Base-by-base conservation (phyloP, 2,113 vertebrate species). In the Odontophorus gujanensis region DNA sequence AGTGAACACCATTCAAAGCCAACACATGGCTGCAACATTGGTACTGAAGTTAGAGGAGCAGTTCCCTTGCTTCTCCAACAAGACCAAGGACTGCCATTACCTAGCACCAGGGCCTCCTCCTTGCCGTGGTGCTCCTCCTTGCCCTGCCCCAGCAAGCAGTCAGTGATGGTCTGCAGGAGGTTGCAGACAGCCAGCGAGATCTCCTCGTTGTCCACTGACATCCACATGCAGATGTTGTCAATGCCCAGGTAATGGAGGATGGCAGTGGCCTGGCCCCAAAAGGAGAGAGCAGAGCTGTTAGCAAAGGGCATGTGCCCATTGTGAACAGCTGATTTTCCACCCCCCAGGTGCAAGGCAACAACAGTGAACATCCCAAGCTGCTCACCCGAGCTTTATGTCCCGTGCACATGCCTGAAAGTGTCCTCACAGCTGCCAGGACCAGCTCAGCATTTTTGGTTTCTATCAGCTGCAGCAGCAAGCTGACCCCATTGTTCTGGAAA, bases 401-500 rank as follows among this genome's bases (percentile, higher is more conserved):
- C 4, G 98, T 98, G 95, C 99, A 99, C 98, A 99, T 98, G 95
- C 98, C 99, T 0, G 99, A 99, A 66, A 99, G 95, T 0, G 99
- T 99, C 63, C 99, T 98, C 74, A 99, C 94, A 0, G 99, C 98
- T 40, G 99, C 98, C 68, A 99, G 97, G 88, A 99, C 97, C 98
- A 99, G 98, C 95, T 99, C 99, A 6, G 97, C 93, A 66, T 98
- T 98, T 86, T 98, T 98, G 3, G 98, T 98, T 77, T 99, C 98
- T 38, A 99, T 97, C 84, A 99, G 97, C 94, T 98, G 98, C 92
- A 99, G 81, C 30, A 99, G 97, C 95, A 99, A 94, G 83, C 96
- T 96, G 61, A 99, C 97, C 1, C 99, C 99, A 0, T 99, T 99
- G 95, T 98, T 99, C 97, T 99, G 98, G 97, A 99, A 99, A 94